Percentiles rank a stretch among this genome's conserved stretches.
Conservation (phyloP, 1,140 invertebrate species). For the Nasonia giraulti region DNA sequence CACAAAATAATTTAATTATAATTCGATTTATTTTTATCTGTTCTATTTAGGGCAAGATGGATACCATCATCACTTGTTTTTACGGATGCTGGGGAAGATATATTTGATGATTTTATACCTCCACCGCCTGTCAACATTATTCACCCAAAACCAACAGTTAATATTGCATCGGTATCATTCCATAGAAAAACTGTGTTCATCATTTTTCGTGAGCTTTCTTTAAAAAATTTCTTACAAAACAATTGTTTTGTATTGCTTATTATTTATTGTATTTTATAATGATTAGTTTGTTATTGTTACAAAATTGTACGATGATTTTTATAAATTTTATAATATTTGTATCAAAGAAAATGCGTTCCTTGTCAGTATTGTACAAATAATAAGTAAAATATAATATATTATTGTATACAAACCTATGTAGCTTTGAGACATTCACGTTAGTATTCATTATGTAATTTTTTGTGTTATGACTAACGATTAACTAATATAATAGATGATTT, state of each 20-base stretch:
- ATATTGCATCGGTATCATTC: conserved; percentile 60
- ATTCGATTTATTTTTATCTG: conserved; percentile 48
- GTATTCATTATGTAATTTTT: too few species aligned
- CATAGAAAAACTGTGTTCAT: conserved; percentile 77
- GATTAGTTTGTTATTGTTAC: neutral
- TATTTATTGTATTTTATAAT: conserved; percentile 14
- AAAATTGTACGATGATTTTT: conserved; percentile 13
- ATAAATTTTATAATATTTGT: conserved; percentile 29
- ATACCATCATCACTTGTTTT: conserved; percentile 77
- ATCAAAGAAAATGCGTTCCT: conserved; percentile 1
- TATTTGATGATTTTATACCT: conserved; percentile 79
- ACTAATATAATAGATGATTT: too few species aligned
- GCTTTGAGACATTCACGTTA: too few species aligned
- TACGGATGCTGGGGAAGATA: conserved; percentile 74
- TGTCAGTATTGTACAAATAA: conserved; percentile 19
- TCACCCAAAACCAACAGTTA: conserved; percentile 77
- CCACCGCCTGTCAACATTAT: conserved; percentile 81
- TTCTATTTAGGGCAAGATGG: conserved; percentile 74
- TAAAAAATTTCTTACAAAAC: neutral
- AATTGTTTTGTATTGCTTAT: neutral
- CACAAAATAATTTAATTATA: too few species aligned
- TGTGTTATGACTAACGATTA: too few species aligned
- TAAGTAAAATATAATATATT: neutral
- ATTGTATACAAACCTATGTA: too few species aligned
- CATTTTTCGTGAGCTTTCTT: conserved; percentile 69